Percentiles rank a stretch among this genome's conserved stretches.
Evolutionary conservation across 2,797 vertebrate genomes (phyloP).

Genomic region (Falco berigora): DNA sequence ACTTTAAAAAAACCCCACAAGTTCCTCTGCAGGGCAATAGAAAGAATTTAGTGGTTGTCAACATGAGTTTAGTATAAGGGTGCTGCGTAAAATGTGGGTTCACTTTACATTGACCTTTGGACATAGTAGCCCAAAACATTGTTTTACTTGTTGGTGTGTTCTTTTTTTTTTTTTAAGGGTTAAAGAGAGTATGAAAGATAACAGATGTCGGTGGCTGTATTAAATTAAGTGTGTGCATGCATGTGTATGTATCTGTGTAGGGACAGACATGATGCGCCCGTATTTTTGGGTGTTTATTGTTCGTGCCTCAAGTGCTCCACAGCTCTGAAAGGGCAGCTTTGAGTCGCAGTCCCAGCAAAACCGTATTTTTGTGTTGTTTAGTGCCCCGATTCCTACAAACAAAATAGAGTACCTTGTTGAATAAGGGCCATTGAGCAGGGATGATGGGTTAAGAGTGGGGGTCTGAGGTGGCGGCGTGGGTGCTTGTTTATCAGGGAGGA

Average conservation of each 20-base stretch:
- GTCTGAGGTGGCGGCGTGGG: constrained; percentile 79
- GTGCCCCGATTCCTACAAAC: constrained; percentile 69
- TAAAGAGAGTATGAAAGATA: background rate
- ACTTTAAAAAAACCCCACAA: constrained; percentile 32
- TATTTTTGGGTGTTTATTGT: constrained; percentile 32
- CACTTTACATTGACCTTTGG: constrained; percentile 73
- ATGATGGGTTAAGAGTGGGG: constrained; percentile 88
- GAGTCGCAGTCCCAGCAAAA: constrained; percentile 64
- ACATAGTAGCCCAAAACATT: constrained; percentile 67
- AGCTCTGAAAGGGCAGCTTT: constrained; percentile 68
- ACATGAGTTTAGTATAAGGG: constrained; percentile 81
- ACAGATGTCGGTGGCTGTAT: background rate
- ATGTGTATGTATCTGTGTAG: accelerated
- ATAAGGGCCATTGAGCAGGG: constrained; percentile 82
- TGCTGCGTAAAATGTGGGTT: constrained; percentile 70
- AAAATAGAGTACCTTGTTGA: constrained; percentile 87
- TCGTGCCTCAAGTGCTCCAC: background rate
- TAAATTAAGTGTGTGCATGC: background rate
- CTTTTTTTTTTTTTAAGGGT: background rate
- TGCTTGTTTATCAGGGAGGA: constrained; percentile 84
- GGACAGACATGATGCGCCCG: accelerated
- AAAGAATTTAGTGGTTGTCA: constrained; percentile 89
- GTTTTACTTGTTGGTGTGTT: constrained; percentile 49
- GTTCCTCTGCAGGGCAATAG: constrained; percentile 65
- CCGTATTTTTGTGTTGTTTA: constrained; percentile 77